Base-by-base conservation (phyloP, 2,797 vertebrate species). In the Pseudopleuronectes americanus region DNA sequence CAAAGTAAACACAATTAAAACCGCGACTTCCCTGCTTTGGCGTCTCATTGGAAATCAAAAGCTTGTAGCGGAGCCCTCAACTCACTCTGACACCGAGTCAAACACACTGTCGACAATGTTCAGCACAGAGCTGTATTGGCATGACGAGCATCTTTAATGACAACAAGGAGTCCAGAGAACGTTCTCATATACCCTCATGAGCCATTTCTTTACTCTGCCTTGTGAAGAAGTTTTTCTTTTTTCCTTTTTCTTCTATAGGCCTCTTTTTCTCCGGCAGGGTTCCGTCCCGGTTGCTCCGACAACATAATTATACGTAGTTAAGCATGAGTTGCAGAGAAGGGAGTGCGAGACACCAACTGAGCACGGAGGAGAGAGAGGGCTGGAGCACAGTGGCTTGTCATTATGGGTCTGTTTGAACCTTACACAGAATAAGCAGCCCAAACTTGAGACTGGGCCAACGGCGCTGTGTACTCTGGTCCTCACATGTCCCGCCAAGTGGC, bases 231-330 rank as follows among this genome's bases (percentile, higher is more conserved):
- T 17, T 68, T 65, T 68, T 63, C 63, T 71, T n/a, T 26, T 23
- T 21, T n/a, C 3, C 24, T 28, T 31, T 7, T 31, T 78, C 65
- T 70, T 74, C 31, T 45, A 45, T 84, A 48, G 3, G 64, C 57
- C 36, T 51, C 67, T 82, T 78, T 26, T 75, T 69, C 65, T 78
- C 75, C 67, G 21, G 68, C 76, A 69, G 68, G 70, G 65, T 84
- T 93, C 85, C 81, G 89, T 91, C 82, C 83, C 21, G 68, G 90
- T 92, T 92, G 86, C 90, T 86, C 82, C 71, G 82, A 92, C 91
- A 94, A 91, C 89, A 91, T 95, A 94, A 95, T 95, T 94, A 94
- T 84, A 93, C 90, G 80, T 90, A 90, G 88, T 90, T 91, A 87
- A 88, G 85, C 80, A 80, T 87, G 90, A 88, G 78, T 81, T 65